Percentiles rank a stretch among this genome's conserved stretches.
Conservation (phyloP, 1,140 invertebrate genomes). For the Drosophila bifasciata region DNA sequence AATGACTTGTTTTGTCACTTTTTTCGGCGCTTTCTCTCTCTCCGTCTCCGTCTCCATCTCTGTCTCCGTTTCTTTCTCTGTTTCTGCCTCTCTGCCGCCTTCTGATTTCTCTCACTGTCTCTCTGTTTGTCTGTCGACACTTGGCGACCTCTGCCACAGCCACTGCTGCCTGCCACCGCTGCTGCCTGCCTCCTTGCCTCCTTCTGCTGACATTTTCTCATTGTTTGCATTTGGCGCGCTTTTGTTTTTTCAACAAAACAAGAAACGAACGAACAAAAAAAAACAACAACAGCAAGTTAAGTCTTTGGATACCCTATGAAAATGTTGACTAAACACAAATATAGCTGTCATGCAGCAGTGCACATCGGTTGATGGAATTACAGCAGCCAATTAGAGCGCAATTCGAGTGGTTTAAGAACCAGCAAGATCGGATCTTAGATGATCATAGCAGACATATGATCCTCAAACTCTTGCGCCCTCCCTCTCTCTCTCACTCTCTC, state of each 20-base stretch:
- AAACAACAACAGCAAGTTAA: slow-evolving; percentile 14
- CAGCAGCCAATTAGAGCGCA: too few relatives aligned
- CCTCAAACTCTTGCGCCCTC: too few relatives aligned
- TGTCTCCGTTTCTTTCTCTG: slow-evolving; percentile 11
- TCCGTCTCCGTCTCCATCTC: neutral
- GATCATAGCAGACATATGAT: too few relatives aligned
- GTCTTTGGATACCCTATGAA: too few relatives aligned
- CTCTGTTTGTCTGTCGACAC: slow-evolving; percentile 64
- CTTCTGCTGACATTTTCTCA: slow-evolving; percentile 72
- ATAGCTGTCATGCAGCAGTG: too few relatives aligned
- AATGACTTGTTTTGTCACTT: slow-evolving; percentile 74
- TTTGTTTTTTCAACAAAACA: slow-evolving; percentile 52
- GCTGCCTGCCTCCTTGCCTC: slow-evolving; percentile 36
- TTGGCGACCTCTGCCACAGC: slow-evolving; percentile 64
- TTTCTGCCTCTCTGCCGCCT: neutral
- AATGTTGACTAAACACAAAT: too few relatives aligned
- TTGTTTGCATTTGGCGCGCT: slow-evolving; percentile 79
- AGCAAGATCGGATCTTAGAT: too few relatives aligned
- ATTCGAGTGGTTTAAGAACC: too few relatives aligned
- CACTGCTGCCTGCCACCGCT: slow-evolving; percentile 10
- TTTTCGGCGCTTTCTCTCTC: slow-evolving; percentile 26
- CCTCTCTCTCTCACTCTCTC: too few relatives aligned
- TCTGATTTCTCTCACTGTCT: slow-evolving; percentile 8
- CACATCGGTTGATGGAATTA: too few relatives aligned
- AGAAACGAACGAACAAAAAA: slow-evolving; percentile 13